A percentile compares a stretch with the other conserved stretches of the same genome.
Evolutionary conservation across 30 jellyfish, hydroid and myxozoan species (phyloP).

Genomic region (Turritopsis rubra): DNA sequence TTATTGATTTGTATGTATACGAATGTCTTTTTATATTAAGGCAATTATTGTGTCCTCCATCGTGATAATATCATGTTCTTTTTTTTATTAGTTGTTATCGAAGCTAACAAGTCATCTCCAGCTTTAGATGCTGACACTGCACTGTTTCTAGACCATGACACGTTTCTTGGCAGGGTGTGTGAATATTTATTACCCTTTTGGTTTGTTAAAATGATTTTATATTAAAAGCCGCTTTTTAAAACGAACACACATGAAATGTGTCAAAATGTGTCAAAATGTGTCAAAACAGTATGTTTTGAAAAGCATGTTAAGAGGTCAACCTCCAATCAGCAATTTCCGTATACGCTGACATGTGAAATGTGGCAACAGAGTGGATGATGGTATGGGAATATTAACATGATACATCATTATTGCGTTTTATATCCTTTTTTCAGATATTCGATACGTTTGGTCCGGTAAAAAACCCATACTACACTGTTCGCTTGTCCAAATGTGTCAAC

Average conservation of each 20-base stretch:
- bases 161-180: constrained; percentile 78
- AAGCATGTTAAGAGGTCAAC: too few species aligned
- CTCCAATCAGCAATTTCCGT: too few species aligned
- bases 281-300: too few species aligned
- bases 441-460: constrained; percentile 91
- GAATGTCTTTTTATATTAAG: too few species aligned
- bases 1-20: neutral
- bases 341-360: too few species aligned
- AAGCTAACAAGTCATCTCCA: constrained; percentile 47
- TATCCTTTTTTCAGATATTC: constrained; percentile 34
- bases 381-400: neutral
- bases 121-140: constrained; percentile 77
- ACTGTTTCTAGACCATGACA: constrained; percentile 37
- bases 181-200: neutral
- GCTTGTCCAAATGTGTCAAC: constrained; percentile 38
- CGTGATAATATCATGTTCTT: too few species aligned
- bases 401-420: neutral
- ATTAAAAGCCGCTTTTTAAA: too few species aligned
- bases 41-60: too few species aligned
- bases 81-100: constrained; percentile 47
- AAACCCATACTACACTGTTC: constrained; percentile 51
- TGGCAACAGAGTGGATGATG: too few species aligned
- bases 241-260: too few species aligned
- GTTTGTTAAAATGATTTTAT: too few species aligned
- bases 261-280: too few species aligned